Base-by-base conservation (phyloP, 2,797 vertebrate genomes). In the Todus mexicanus region DNA sequence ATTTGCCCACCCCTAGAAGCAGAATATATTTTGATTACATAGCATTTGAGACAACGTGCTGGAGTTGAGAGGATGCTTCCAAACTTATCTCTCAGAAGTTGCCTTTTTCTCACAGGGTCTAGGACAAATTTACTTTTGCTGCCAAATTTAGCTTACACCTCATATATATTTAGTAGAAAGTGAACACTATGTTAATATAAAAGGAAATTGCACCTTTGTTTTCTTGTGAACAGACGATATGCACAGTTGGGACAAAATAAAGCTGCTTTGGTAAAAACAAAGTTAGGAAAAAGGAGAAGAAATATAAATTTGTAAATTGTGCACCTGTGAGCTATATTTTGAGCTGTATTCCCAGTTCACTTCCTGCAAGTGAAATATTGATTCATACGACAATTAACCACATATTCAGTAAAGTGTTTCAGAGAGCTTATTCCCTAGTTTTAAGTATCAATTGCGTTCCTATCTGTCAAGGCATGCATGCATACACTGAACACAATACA, bases 371-470 rank as follows among this genome's bases (percentile, higher is more conserved):
- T 68, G 33, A 92, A 95, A 84, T 91, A 64, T 38, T 89, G 63
- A 92, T 95, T 96, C 18, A 4, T 76, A 72, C 79, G 65, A 96
- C 70, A 76, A 97, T 95, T 87, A 75, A 89, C 91, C 23, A 69
- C 54, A 88, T 97, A 98, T 97, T 97, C 98, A 98, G 97, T 96
- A 98, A 98, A 98, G 98, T 98, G 95, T 98, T 97, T 97, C 95
- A 95, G 90, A 93, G 84, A 97, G 90, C 97, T 95, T 97, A 65
- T 94, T 96, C 88, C 91, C 97, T 97, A 96, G 97, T 97, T 98
- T 94, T 92, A 94, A 93, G 56, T 91, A 93, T 92, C 94, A 65
- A 73, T 92, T 96, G 56, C 92, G 92, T 95, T 97, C 93, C 82
- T 96, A 86, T 79, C 85, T 93, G 88, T 95, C 92, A 94, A 90